Percentiles rank a stretch among this genome's conserved stretches.
Conservation (phyloP, 2,888 invertebrate genomes). For the Lithophane socia region DNA sequence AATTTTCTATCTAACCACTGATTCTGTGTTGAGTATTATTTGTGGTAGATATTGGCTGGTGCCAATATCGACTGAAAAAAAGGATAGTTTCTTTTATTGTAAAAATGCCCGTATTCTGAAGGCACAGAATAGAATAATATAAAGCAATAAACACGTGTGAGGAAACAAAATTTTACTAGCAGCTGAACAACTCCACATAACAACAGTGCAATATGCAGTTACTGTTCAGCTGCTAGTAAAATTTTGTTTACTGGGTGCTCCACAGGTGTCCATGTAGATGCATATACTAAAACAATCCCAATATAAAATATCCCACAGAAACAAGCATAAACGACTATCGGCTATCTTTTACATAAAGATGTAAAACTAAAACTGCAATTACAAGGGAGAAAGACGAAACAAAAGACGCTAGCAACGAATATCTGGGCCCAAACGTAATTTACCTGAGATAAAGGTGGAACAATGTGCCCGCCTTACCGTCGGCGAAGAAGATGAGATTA, state of each 20-base stretch:
- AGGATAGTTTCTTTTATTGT: neutral
- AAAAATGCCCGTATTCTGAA: neutral
- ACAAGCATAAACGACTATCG: slow-evolving; percentile 36
- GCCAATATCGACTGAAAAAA: neutral
- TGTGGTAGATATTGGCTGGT: neutral
- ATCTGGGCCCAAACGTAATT: slow-evolving; percentile 77
- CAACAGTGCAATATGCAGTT: too few species aligned
- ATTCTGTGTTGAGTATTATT: neutral
- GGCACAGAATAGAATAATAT: neutral
- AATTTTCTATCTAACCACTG: too few species aligned
- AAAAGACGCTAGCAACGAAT: slow-evolving; percentile 66
- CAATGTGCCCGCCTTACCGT: slow-evolving; percentile 76
- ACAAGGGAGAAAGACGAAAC: slow-evolving; percentile 59
- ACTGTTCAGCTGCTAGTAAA: too few species aligned
- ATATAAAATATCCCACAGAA: slow-evolving; percentile 1
- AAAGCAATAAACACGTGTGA: neutral
- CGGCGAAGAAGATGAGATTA: slow-evolving; percentile 77
- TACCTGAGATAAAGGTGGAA: slow-evolving; percentile 80
- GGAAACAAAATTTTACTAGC: slow-evolving; percentile 26
- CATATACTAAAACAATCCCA: neutral
- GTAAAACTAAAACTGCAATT: slow-evolving; percentile 72
- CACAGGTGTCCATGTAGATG: neutral
- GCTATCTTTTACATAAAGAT: slow-evolving; percentile 53
- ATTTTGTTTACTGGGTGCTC: too few species aligned
- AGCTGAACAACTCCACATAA: neutral